Base-by-base conservation (phyloP, 2,888 invertebrate species). In the Heteropelma amictum region DNA sequence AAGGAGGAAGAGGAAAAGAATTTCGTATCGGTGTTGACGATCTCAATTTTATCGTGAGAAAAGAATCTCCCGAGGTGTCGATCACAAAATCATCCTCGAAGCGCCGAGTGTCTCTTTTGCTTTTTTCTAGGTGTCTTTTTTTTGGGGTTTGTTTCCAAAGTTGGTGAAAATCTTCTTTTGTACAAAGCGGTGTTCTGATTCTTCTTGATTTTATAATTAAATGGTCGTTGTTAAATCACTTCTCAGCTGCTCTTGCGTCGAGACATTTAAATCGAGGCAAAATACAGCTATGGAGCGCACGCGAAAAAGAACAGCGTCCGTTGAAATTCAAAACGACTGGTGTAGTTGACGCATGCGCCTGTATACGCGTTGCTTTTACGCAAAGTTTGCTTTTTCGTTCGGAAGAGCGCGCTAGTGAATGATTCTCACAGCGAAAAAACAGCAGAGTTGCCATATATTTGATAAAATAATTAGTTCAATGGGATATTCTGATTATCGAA, bases 191-290 rank as follows among this genome's bases (percentile, higher is more conserved):
- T n/a, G n/a, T n/a, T n/a, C n/a, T n/a, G n/a, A n/a, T n/a, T n/a
- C n/a, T n/a, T n/a, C n/a, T n/a, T n/a, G n/a, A n/a, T n/a, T n/a
- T n/a, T n/a, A n/a, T n/a, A n/a, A n/a, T n/a, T n/a, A n/a, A n/a
- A n/a, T n/a, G n/a, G n/a, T n/a, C n/a, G n/a, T n/a, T n/a, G n/a
- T n/a, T 4, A 8, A 12, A 61, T 75, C 67, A 75, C 71, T 67
- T 67, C 63, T 61, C 71, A 54, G 42, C 30, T 67, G 42, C 35
- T 14, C 19, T 12, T 42, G 14, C 21, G 8, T n/a, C 1, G 12
- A 60, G 65, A 26, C 70, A 68, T 75, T 75, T 71, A 68, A 75
- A 71, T 47, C 65, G 49, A 61, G 17, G 30, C 47, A 63, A 75
- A 71, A 38, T 40, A 75, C 70, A 21, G 49, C n/a, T n/a, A 28